Percentiles rank a stretch among this genome's conserved stretches.
Evolutionary conservation across 2,113 vertebrate genomes (phyloP).

Genomic region (Cyprinodon brontotheroides): DNA sequence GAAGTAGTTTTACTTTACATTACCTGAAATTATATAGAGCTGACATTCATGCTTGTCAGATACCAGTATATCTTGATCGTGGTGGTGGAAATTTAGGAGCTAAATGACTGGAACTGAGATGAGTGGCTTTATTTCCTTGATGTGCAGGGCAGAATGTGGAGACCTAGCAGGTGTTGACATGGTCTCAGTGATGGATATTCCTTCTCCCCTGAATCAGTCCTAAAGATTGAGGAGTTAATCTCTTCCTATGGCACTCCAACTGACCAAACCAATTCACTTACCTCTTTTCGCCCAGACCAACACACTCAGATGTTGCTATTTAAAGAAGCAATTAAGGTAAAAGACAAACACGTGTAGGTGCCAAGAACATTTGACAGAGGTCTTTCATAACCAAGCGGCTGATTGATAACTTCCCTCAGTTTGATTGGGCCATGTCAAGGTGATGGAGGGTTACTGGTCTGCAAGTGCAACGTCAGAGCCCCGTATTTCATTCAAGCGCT

Average conservation of each 20-base stretch:
- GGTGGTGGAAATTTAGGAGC: neutral
- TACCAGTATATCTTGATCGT: neutral
- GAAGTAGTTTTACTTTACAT: neutral
- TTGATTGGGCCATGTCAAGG: slow-evolving; percentile 66
- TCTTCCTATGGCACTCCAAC: slow-evolving; percentile 39
- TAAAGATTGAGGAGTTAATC: slow-evolving; percentile 46
- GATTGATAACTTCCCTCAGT: slow-evolving; percentile 62
- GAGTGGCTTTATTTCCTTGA: slow-evolving; percentile 42
- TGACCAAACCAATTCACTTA: slow-evolving; percentile 45
- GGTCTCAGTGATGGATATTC: slow-evolving; percentile 45
- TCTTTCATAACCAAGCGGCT: slow-evolving; percentile 44
- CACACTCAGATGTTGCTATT: slow-evolving; percentile 42
- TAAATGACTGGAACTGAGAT: neutral
- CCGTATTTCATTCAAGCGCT: slow-evolving; percentile 62
- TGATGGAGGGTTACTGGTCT: slow-evolving; percentile 69
- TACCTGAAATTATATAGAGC: neutral
- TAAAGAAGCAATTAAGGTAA: slow-evolving; percentile 72
- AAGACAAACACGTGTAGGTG: slow-evolving; percentile 61
- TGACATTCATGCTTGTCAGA: neutral
- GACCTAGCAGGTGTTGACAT: slow-evolving; percentile 24
- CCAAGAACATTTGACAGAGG: slow-evolving; percentile 56
- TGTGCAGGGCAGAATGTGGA: slow-evolving; percentile 25
- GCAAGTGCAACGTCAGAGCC: slow-evolving; percentile 44
- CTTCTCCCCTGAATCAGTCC: slow-evolving; percentile 39
- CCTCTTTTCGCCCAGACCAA: slow-evolving; percentile 10